These are phyloP conservation scores for Brachyhypopomus occidentalis DNA, from an alignment of 2,113 vertebrate species.

Conservation along the genomic window DNA sequence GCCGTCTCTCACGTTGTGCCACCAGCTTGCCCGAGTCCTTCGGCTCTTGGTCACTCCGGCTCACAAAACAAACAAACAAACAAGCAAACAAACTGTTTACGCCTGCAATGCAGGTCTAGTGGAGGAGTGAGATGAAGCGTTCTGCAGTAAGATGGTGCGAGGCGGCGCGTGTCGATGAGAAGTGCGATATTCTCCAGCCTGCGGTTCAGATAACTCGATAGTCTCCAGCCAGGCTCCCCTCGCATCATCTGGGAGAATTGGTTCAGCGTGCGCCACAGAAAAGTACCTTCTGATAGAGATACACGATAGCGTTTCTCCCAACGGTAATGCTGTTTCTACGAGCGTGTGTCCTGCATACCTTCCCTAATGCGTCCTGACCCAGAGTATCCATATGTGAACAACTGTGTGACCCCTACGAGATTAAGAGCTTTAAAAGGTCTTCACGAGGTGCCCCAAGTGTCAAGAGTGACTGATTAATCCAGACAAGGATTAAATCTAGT, in stretches of 20 bases:
- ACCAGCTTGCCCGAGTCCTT: not conserved
- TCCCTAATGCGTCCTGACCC: not conserved
- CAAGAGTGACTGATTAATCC: not conserved
- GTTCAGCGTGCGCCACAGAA: not conserved
- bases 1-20: constrained; percentile 29
- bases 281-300: not conserved
- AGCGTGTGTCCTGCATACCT: too few species aligned
- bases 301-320: not conserved
- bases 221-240: not conserved
- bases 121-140: not conserved
- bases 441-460: constrained; percentile 3
- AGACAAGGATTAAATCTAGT: constrained; percentile 15
- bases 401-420: constrained; percentile 2
- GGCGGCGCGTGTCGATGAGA: not conserved
- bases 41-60: not conserved
- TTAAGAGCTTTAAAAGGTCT: constrained; percentile 17
- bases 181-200: constrained; percentile 8
- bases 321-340: not conserved
- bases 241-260: not conserved
- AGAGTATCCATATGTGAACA: not conserved
- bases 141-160: not conserved
- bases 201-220: constrained; percentile 11
- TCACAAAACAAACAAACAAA: not conserved
- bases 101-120: constrained; percentile 4
- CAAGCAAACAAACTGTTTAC: not conserved